Percentiles rank a stretch among this genome's conserved stretches.
Evolutionary conservation across 2,113 vertebrate species (phyloP).

Genomic region (Anguilla rostrata): DNA sequence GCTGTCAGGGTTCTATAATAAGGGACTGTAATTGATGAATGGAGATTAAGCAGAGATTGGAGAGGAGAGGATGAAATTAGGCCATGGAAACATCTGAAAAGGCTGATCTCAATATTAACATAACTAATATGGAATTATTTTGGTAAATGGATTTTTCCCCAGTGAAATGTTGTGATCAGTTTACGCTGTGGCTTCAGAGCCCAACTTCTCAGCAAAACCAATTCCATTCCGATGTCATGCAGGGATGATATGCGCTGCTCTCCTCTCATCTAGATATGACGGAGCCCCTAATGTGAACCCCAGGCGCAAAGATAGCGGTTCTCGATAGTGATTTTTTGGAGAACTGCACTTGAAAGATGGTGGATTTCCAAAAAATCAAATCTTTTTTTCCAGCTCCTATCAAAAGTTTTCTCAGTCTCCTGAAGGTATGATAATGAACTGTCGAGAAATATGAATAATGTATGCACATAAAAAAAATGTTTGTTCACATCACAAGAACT

Average conservation of each 20-base stretch:
- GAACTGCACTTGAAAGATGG: background rate
- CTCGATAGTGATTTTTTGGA: no score
- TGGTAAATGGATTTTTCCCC: conserved; percentile 77
- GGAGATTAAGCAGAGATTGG: conserved; percentile 95
- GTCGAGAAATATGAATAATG: conserved; percentile 56
- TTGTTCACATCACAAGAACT: conserved; percentile 51
- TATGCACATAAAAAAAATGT: conserved; percentile 53
- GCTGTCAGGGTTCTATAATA: conserved; percentile 95
- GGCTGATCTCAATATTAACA: conserved; percentile 90
- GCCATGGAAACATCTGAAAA: conserved; percentile 80
- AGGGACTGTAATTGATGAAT: conserved; percentile 95
- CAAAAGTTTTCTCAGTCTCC: conserved; percentile 37
- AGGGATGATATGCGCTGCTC: conserved; percentile 37
- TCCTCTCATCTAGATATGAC: conserved; percentile 46
- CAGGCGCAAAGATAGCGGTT: background rate
- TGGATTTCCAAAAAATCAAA: conserved; percentile 24
- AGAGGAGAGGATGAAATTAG: conserved; percentile 86
- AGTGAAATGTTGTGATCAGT: conserved; percentile 57
- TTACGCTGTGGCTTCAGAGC: background rate
- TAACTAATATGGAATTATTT: conserved; percentile 90
- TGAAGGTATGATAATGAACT: conserved; percentile 51
- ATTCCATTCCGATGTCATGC: conserved; percentile 27
- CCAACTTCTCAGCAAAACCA: conserved; percentile 33
- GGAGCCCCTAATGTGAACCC: conserved; percentile 29
- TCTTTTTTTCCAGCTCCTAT: conserved; percentile 4